These are phyloP conservation scores for Caracal caracal DNA, from an alignment of 2,113 vertebrate genomes.

Conservation along the genomic window DNA sequence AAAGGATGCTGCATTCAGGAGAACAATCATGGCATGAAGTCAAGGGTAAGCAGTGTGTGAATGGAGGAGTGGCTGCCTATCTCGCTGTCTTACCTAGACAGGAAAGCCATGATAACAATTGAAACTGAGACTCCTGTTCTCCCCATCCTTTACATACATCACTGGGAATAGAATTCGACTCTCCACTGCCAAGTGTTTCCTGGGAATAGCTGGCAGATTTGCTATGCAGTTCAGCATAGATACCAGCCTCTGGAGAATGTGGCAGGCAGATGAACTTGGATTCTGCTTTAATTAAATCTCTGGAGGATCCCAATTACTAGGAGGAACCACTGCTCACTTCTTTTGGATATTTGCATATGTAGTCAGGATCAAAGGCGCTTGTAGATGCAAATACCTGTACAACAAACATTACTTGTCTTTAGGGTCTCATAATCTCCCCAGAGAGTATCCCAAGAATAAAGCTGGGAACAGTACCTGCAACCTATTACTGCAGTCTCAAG, in stretches of 20 bases:
- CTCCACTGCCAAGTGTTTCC: neutral
- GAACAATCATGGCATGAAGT: neutral
- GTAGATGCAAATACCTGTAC: conserved; percentile 50
- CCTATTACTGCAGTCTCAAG: neutral
- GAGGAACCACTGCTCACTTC: conserved; percentile 35
- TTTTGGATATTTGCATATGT: conserved; percentile 50
- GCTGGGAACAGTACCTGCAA: neutral
- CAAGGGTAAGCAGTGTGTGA: neutral
- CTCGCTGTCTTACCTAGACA: neutral
- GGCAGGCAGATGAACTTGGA: conserved; percentile 62
- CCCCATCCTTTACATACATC: neutral
- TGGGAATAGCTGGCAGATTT: conserved; percentile 52
- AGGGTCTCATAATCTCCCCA: neutral
- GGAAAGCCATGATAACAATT: neutral
- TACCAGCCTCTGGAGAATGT: conserved; percentile 47
- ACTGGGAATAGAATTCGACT: conserved; percentile 8
- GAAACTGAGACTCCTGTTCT: neutral
- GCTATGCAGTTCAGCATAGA: conserved; percentile 20
- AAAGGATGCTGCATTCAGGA: neutral
- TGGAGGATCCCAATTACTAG: conserved; percentile 62
- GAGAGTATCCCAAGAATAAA: neutral
- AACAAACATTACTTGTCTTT: conserved; percentile 27
- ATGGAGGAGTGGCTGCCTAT: neutral
- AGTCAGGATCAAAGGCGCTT: conserved; percentile 32
- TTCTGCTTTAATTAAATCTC: conserved; percentile 73